Evolutionary conservation across 37 sponge, comb jelly and placozoan genomes (phyloP), one percentile per base, ranked within the genome.

Genomic region (Theonella swinhoei): DNA sequence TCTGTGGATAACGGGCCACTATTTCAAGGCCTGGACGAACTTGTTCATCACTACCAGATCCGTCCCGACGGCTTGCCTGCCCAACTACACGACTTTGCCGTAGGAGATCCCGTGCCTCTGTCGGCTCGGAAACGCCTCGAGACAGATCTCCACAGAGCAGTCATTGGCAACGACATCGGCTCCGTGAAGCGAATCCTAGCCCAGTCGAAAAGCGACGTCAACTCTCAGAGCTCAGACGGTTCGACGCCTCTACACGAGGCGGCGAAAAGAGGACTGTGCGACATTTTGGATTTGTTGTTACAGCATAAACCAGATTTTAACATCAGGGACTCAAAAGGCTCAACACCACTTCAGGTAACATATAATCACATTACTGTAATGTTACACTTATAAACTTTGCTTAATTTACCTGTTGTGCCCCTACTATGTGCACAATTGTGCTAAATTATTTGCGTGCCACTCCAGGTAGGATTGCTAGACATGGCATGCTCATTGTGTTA

Each of bases 1-100:
- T 88, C 93, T 22, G 83, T 95, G 1, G 96, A 95, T 78, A 91
- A 95, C 64, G 96, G 96, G 1, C 96, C 96, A 2, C 82, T 91
- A 29, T 95, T 91, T 83, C 96, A 95, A 73, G 96, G 96, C 25
- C 84, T 95, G 24, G 96, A 95, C 59, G 90, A 88, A 22, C 78
- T 95, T 14, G 66, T 95, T 1, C 86, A 74, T 30, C 93, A 95
- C 80, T 95, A 95, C 69, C 84, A 75, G 32, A 1, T 14, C 1
- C 58, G 67, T 26, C 36, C 93, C 9, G 90, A 95, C 69, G 96
- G 96, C 26, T 85, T 95, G 1, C 96, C 96, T 7, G 54, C 76
- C 0, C 83, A 80, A 24, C 90, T 95, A 0, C 42, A 73, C 47
- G 78, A 85, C 20, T 92, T 73, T 30, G 75, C 88, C 34, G 65